Percentiles rank a stretch among this genome's conserved stretches.
Conservation (phyloP, 2,113 vertebrate genomes). For the Phocoena phocoena region DNA sequence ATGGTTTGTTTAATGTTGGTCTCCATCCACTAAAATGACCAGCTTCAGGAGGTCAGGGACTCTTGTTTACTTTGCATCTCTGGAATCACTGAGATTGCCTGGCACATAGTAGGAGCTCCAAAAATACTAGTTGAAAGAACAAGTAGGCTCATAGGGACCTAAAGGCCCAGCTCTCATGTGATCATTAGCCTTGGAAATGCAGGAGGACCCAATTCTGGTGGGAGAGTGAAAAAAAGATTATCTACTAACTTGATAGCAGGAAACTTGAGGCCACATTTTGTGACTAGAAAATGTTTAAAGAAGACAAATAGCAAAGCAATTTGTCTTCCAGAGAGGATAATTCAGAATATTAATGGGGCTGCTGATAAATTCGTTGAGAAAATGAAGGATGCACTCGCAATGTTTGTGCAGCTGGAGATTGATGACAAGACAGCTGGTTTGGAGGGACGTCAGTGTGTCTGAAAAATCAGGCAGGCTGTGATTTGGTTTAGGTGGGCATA, state of each 20-base stretch:
- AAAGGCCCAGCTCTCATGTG: background rate
- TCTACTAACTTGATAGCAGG: background rate
- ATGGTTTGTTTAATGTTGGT: background rate
- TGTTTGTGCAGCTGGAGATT: constrained; percentile 49
- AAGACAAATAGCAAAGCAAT: constrained; percentile 59
- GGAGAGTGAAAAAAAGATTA: background rate
- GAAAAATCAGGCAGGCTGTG: background rate
- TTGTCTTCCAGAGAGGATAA: constrained; percentile 62
- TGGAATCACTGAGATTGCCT: background rate
- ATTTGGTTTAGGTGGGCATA: background rate
- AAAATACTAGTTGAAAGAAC: background rate
- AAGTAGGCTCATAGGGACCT: background rate
- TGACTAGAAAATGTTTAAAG: constrained; percentile 58
- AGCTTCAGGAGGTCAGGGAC: background rate
- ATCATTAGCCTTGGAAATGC: background rate
- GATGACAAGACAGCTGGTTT: background rate
- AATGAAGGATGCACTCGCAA: constrained; percentile 36
- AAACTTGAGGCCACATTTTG: constrained; percentile 10
- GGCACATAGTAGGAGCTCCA: background rate
- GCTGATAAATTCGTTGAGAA: constrained; percentile 67
- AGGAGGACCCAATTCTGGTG: background rate
- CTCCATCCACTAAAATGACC: background rate
- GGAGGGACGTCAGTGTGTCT: background rate
- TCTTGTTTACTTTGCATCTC: background rate
- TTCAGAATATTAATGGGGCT: constrained; percentile 73